These are phyloP conservation scores for Leptonema lineaticorne DNA, from an alignment of 1,140 invertebrate species.

Conservation along the genomic window DNA sequence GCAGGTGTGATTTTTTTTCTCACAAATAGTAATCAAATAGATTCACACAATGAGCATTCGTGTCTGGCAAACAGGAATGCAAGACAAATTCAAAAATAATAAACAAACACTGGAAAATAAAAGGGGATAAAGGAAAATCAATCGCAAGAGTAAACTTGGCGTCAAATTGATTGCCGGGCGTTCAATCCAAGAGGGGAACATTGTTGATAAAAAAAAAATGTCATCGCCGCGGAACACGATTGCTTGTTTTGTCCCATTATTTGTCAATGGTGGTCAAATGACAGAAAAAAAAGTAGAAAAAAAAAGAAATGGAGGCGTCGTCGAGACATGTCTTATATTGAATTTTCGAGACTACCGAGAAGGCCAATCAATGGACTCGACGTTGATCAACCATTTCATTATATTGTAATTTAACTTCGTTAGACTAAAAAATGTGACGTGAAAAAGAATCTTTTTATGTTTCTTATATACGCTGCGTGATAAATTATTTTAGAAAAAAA, in stretches of 20 bases:
- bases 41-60: no score
- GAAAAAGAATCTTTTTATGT: background rate
- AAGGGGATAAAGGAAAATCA: constrained; percentile 2
- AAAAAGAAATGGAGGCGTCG: no score
- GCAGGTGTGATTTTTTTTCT: no score
- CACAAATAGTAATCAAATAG: no score
- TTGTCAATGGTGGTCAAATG: constrained; percentile 20
- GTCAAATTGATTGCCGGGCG: constrained; percentile 23
- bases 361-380: background rate
- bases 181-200: constrained; percentile 12
- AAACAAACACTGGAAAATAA: constrained; percentile 6
- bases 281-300: no score
- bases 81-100: background rate
- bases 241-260: constrained; percentile 19
- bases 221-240: constrained; percentile 16
- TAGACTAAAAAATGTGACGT: background rate
- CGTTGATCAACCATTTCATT: constrained; percentile 13
- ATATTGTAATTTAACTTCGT: constrained; percentile 1
- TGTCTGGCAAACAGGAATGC: no score
- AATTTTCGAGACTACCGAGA: constrained; percentile 4
- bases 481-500: background rate
- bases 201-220: no score
- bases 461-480: background rate
- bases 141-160: constrained; percentile 20
- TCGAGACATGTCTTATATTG: constrained; percentile 12